Percentiles rank a stretch among this genome's conserved stretches.
Evolutionary conservation across 2,888 invertebrate species (phyloP).

Genomic region (Apoderus coryli): DNA sequence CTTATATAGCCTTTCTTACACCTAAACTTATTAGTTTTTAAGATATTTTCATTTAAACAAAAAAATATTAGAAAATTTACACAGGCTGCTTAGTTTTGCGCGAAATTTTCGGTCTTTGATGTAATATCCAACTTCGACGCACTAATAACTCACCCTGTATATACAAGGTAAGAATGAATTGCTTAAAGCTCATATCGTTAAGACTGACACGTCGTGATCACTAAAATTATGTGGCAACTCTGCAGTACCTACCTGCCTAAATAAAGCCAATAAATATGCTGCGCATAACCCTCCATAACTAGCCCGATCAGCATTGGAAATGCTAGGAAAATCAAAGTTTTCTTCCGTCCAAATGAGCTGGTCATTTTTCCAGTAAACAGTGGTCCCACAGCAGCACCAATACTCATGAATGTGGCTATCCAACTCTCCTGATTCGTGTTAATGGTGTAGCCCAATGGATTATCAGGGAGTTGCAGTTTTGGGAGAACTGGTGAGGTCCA

Average conservation of each 20-base stretch:
- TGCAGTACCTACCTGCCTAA: slow-evolving; percentile 36
- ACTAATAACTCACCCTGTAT: too few relatives aligned
- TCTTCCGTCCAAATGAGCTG: slow-evolving; percentile 38
- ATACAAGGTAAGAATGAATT: too few relatives aligned
- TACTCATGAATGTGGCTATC: slow-evolving; percentile 19
- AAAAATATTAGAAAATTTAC: too few relatives aligned
- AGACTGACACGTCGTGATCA: too few relatives aligned
- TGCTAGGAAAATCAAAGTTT: slow-evolving; percentile 44
- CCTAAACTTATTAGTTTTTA: too few relatives aligned
- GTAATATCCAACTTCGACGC: too few relatives aligned
- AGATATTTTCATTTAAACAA: too few relatives aligned
- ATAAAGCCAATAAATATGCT: slow-evolving; percentile 26
- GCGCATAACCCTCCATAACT: slow-evolving; percentile 18
- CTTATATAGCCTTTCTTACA: too few relatives aligned
- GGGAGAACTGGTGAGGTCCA: slow-evolving; percentile 23
- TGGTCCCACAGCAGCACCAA: slow-evolving; percentile 22
- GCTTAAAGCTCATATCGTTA: too few relatives aligned
- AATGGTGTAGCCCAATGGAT: slow-evolving; percentile 18
- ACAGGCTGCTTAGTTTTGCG: too few relatives aligned
- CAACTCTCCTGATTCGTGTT: slow-evolving; percentile 19
- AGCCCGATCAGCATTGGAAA: slow-evolving; percentile 44
- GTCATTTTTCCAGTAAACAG: slow-evolving; percentile 17
- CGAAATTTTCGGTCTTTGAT: too few relatives aligned
- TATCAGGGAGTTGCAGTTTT: slow-evolving; percentile 15
- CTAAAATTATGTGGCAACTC: too few relatives aligned